Percentiles rank a stretch among this genome's conserved stretches.
Conservation (phyloP, 2,797 vertebrate genomes). For the Typhlichthys eigenmanni region DNA sequence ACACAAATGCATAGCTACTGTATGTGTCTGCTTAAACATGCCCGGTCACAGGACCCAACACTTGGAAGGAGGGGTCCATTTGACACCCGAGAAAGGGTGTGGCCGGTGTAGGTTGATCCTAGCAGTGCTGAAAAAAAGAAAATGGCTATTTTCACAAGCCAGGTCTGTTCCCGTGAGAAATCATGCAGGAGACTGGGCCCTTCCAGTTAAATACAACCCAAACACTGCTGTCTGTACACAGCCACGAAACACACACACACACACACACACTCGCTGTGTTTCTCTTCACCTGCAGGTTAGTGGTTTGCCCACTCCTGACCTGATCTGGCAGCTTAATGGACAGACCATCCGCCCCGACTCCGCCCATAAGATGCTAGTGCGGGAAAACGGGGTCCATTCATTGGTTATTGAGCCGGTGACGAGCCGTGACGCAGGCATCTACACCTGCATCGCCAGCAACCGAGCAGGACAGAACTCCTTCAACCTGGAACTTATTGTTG, state of each 20-base stretch:
- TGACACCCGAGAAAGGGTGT: conserved; percentile 37
- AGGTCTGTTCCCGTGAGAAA: conserved; percentile 53
- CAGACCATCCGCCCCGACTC: conserved; percentile 90
- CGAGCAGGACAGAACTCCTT: conserved; percentile 96
- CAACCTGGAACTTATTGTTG: conserved; percentile 94
- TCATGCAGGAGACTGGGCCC: conserved; percentile 19
- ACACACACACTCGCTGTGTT: not conserved
- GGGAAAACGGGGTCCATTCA: conserved; percentile 97
- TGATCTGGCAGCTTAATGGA: conserved; percentile 94
- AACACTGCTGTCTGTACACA: conserved; percentile 32
- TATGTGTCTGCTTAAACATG: too few species aligned
- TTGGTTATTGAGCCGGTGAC: conserved; percentile 95
- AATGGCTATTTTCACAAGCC: conserved; percentile 14
- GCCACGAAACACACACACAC: conserved; percentile 27
- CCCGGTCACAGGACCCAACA: conserved; percentile 1
- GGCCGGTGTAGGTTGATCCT: conserved; percentile 50
- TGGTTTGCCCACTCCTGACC: conserved; percentile 93
- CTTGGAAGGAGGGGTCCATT: conserved; percentile 34
- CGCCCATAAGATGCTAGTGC: conserved; percentile 95
- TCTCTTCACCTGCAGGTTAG: conserved; percentile 82
- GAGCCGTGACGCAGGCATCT: conserved; percentile 90
- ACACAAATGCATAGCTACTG: too few species aligned
- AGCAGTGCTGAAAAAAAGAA: conserved; percentile 30
- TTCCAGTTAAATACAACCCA: conserved; percentile 40
- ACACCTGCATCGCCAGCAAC: conserved; percentile 94